Evolutionary conservation across 2,797 vertebrate species (phyloP).

Genomic region (Macropodus opercularis): DNA sequence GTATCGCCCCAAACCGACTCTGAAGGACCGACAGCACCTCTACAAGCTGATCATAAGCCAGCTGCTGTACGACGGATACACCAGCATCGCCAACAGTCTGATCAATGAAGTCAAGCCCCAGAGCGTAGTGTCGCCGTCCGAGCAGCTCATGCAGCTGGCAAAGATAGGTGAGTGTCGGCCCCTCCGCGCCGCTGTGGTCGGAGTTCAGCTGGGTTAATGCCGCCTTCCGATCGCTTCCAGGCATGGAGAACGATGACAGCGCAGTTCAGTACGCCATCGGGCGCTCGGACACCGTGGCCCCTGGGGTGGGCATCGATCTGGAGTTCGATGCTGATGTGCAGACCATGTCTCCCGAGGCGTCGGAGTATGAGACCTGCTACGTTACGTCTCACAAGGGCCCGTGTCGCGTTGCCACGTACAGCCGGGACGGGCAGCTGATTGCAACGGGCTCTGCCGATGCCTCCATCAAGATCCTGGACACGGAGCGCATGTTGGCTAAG

Average conservation of each 20-base stretch:
- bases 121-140: slow-evolving; percentile 92
- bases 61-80: slow-evolving; percentile 95
- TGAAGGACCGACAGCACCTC: slow-evolving; percentile 96
- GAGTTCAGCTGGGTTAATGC: background rate
- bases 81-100: slow-evolving; percentile 92
- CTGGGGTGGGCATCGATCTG: slow-evolving; percentile 94
- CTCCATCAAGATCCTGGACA: slow-evolving; percentile 98
- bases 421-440: slow-evolving; percentile 95
- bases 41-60: slow-evolving; percentile 98
- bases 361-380: slow-evolving; percentile 97
- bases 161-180: slow-evolving; percentile 86
- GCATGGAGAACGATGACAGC: slow-evolving; percentile 97
- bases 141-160: slow-evolving; percentile 96
- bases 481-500: slow-evolving; percentile 97
- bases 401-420: slow-evolving; percentile 94
- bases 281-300: slow-evolving; percentile 94
- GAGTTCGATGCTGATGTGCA: slow-evolving; percentile 98
- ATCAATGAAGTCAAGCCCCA: slow-evolving; percentile 94
- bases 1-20: slow-evolving; percentile 94
- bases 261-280: slow-evolving; percentile 96
- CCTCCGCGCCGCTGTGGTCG: no score
- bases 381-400: slow-evolving; percentile 98
- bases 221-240: slow-evolving; percentile 68
- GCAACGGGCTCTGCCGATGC: slow-evolving; percentile 97
- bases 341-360: slow-evolving; percentile 97